Base-by-base conservation (phyloP, 2,797 vertebrate genomes). In the Botia kubotai region DNA sequence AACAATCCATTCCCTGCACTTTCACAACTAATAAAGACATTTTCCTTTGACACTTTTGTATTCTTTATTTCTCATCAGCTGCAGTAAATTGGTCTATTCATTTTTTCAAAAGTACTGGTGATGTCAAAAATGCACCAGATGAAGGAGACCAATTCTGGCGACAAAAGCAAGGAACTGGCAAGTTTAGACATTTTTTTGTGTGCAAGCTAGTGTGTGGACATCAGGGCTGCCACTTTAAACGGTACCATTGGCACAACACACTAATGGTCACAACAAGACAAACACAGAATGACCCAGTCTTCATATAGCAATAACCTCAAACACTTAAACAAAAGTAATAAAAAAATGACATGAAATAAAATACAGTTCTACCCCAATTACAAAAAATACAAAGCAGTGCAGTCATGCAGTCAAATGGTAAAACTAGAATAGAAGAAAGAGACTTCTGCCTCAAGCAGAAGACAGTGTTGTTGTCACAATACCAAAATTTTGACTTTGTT, bases 401-500 rank as follows among this genome's bases (percentile, higher is more conserved):
- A 33, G 17, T 58, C 12, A 12, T 36, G 10, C 43, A 1, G 10
- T 36, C n/a, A 71, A 4, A 21, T 36, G 62, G 48, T 17, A 33
- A 65, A 71, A 36, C 43, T 17, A 65, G 26, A 0, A 17, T 23
- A 17, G 52, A 13, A 53, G 68, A 65, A 62, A 14, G 6, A 79
- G 68, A 58, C 57, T n/a, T 19, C 23, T 71, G 43, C 19, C 68
- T 43, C 7, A 16, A 65, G 58, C 46, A 29, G 50, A 26, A 82
- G 50, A 36, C 50, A 43, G 55, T 86, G 86, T 82, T 69, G 80
- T 90, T 92, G 33, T 33, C 33, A 33, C 4, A 33, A 33, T 33
- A 33, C 33, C 33, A 33, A 33, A 33, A 33, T 33, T 33, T 33
- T 3, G 33, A 33, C 33, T 33, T 33, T 33, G 33, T 3, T 26